Base-by-base conservation (phyloP, 2,113 vertebrate species). In the Mohoua ochrocephala region DNA sequence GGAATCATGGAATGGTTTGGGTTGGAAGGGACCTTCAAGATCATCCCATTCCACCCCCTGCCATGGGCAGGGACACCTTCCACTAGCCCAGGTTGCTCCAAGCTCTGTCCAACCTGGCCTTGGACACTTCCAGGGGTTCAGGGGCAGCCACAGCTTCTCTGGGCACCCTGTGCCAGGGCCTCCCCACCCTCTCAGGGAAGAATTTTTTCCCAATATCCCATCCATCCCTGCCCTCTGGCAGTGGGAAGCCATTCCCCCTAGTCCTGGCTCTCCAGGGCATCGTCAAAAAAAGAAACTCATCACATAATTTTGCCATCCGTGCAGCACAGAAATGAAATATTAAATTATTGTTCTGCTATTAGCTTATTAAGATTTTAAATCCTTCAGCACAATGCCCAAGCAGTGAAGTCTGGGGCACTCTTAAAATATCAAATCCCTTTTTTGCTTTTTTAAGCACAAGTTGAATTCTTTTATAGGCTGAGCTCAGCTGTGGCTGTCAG, bases 111-210 rank as follows among this genome's bases (percentile, higher is more conserved):
- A 88, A 0, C 35, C 59, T 50, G 59, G 18, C 27, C 50, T 50
- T 42, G 86, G 59, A 28, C 59, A 73, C 35, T 73, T 1, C 50
- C 76, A 73, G 59, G 22, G 35, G 37, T 65, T 49, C 81, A 70
- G 56, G 56, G 9, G 47, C 39, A 70, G 24, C 28, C 56, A 49
- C 76, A 73, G 18, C 31, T 73, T 23, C 67, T 80, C 50, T 42
- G 75, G 47, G 10, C 0, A 63, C 0, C 8, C 65, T 47, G 11
- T 63, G 7, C 49, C 65, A 79, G 47, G 21, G 21, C 57, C 27
- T 65, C 1, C 0, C 7, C 76, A 57, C 18, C 26, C 30, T 57
- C 52, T 0, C 27, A 59, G 12, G 0, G 0, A 65, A 4, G 0
- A 73, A 59, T 89, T 73, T 7, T 28, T 53, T 30, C 53, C 39